Conservation (phyloP, 2,888 invertebrate genomes). For the Diarsia brunnea region DNA sequence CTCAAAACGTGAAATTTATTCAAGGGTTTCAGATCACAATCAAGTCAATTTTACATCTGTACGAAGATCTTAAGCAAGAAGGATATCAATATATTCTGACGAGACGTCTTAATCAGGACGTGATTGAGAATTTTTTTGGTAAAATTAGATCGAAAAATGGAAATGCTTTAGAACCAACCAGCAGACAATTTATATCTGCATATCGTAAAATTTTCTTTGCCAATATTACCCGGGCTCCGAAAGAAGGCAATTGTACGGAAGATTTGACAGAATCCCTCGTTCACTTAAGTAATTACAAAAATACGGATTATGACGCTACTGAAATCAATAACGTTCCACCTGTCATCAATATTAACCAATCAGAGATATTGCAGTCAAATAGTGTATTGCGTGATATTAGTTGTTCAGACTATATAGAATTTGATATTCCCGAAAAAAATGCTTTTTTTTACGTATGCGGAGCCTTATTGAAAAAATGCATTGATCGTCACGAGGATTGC, state of each 20-base stretch:
- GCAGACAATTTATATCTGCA: conserved; percentile 21
- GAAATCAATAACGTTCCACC: conserved; percentile 28
- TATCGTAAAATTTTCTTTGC: conserved; percentile 29
- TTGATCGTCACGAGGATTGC: conserved; percentile 21
- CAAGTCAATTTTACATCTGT: conserved; percentile 18
- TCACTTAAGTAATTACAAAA: conserved; percentile 18
- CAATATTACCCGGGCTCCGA: conserved; percentile 38
- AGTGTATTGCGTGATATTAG: conserved; percentile 23
- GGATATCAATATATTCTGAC: conserved; percentile 22
- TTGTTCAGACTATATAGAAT: conserved; percentile 39
- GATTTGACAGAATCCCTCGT: conserved; percentile 44
- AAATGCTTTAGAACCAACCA: conserved; percentile 20
- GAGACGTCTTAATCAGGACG: conserved; percentile 35
- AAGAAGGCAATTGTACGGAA: conserved; percentile 44
- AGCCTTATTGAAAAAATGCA: conserved; percentile 44
- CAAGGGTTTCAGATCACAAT: conserved; percentile 36
- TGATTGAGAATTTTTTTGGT: conserved; percentile 29
- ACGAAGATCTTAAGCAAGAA: conserved; percentile 30
- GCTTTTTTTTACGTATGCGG: conserved; percentile 28
- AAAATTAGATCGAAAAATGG: conserved; percentile 34
- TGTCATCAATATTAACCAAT: conserved; percentile 17
- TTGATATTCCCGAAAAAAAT: conserved; percentile 43
- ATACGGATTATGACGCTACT: conserved; percentile 20
- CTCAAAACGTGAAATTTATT: conserved; percentile 24
- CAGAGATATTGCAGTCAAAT: conserved; percentile 26